A percentile compares a stretch with the other conserved stretches of the same genome.
Conservation (phyloP, 1,140 invertebrate species). For the Rhyacophila brunnea region DNA sequence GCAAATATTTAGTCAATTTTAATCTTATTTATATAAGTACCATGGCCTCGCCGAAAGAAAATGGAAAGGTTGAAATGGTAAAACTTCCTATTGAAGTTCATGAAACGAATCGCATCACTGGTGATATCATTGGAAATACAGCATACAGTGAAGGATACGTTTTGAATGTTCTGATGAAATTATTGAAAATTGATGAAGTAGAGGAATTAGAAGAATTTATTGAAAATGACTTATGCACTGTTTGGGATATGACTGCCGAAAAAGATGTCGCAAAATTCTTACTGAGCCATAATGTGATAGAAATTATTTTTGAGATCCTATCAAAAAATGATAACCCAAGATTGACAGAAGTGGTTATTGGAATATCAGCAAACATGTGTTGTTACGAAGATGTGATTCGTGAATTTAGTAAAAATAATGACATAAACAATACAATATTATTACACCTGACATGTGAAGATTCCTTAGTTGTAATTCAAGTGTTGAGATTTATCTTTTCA, state of each 20-base stretch:
- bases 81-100: no score
- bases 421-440: constrained; percentile 53
- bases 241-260: constrained; percentile 79
- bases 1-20: no score
- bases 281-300: constrained; percentile 62
- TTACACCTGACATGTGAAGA: constrained; percentile 60
- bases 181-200: constrained; percentile 48
- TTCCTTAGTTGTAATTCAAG: constrained; percentile 62
- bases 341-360: constrained; percentile 70
- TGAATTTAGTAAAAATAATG: constrained; percentile 44
- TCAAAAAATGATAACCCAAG: constrained; percentile 51
- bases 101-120: constrained; percentile 36
- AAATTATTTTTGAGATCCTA: constrained; percentile 53
- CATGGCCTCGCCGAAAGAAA: no score
- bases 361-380: constrained; percentile 72
- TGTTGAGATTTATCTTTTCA: constrained; percentile 63
- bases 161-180: constrained; percentile 61
- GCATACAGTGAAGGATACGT: constrained; percentile 74
- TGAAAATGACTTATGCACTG: constrained; percentile 67
- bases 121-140: constrained; percentile 73
- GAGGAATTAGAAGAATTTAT: constrained; percentile 54
- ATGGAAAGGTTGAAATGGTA: no score
- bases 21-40: no score
- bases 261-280: constrained; percentile 68
- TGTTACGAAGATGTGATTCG: constrained; percentile 54